A percentile compares a stretch with the other conserved stretches of the same genome.
Evolutionary conservation across 2,113 vertebrate genomes (phyloP).

Genomic region (Ceyx cyanopectus): DNA sequence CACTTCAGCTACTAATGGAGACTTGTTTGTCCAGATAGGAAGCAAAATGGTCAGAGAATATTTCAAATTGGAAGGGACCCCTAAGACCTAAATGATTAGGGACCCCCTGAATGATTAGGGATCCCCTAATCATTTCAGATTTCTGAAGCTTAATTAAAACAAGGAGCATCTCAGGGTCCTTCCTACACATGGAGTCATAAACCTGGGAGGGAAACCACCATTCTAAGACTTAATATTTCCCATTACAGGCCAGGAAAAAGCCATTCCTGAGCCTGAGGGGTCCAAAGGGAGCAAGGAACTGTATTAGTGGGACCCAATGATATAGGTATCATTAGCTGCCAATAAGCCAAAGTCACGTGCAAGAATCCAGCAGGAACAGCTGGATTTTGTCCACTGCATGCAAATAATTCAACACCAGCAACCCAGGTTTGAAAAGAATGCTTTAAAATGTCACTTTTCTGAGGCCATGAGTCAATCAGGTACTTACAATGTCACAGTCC

Average conservation of each 20-base stretch:
- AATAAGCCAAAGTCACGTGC: neutral
- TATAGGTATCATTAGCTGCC: neutral
- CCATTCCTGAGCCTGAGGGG: neutral
- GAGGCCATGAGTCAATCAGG: rapidly evolving
- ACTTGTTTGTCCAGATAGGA: neutral
- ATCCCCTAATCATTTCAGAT: neutral
- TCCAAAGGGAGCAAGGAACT: neutral
- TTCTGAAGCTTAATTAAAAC: neutral
- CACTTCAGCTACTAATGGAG: neutral
- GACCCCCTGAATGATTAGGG: neutral
- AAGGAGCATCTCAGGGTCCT: neutral
- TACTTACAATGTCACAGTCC: constrained; percentile 90
- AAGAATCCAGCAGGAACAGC: neutral
- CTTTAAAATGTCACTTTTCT: neutral
- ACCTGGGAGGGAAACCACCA: neutral
- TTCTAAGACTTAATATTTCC: neutral
- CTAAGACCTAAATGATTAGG: neutral
- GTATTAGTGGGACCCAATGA: neutral
- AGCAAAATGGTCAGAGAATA: neutral
- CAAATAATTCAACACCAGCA: neutral
- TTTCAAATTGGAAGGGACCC: neutral
- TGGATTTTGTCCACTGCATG: neutral
- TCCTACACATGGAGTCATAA: neutral
- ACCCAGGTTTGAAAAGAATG: neutral
- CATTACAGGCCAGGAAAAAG: neutral